These are phyloP conservation scores for Brachionus rubens DNA, from an alignment of 1,140 invertebrate genomes.

Conservation along the genomic window DNA sequence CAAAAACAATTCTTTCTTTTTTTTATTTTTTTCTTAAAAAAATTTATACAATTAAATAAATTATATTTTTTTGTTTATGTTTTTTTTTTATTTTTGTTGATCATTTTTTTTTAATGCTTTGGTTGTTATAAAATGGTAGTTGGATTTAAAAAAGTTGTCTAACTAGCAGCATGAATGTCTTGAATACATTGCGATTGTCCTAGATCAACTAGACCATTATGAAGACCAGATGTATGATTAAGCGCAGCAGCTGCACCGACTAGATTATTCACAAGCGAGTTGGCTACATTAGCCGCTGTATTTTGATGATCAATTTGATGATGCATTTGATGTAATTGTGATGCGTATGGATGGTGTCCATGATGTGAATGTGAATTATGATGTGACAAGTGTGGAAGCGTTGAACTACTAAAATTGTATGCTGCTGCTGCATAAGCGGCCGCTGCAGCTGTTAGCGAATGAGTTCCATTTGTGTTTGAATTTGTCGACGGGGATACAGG, in stretches of 20 bases:
- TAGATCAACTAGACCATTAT: slow-evolving; percentile 41
- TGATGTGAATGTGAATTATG: slow-evolving; percentile 26
- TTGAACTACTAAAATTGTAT: slow-evolving; percentile 16
- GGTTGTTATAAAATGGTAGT: background rate
- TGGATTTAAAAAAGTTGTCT: background rate
- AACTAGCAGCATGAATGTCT: slow-evolving; percentile 44
- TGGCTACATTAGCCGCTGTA: background rate
- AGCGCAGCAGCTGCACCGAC: slow-evolving; percentile 13
- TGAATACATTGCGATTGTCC: slow-evolving; percentile 44
- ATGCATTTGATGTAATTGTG: slow-evolving; percentile 31
- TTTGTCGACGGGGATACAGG: background rate
- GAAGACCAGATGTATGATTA: slow-evolving; percentile 34
- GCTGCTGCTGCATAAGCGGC: slow-evolving; percentile 25
- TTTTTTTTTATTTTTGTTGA: background rate
- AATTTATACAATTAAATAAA: slow-evolving; percentile 35
- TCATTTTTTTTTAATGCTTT: slow-evolving; percentile 11
- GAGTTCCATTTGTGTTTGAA: background rate
- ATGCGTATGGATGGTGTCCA: slow-evolving; percentile 4
- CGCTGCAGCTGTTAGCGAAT: slow-evolving; percentile 19
- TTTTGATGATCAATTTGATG: slow-evolving; percentile 21
- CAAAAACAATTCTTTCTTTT: slow-evolving; percentile 13
- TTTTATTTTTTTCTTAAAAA: background rate
- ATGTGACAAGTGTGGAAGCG: slow-evolving; percentile 5
- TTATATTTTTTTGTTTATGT: background rate
- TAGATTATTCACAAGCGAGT: slow-evolving; percentile 33